Evolutionary conservation across 2,797 vertebrate genomes (phyloP).

Genomic region (Hypotaenidia philippensis): DNA sequence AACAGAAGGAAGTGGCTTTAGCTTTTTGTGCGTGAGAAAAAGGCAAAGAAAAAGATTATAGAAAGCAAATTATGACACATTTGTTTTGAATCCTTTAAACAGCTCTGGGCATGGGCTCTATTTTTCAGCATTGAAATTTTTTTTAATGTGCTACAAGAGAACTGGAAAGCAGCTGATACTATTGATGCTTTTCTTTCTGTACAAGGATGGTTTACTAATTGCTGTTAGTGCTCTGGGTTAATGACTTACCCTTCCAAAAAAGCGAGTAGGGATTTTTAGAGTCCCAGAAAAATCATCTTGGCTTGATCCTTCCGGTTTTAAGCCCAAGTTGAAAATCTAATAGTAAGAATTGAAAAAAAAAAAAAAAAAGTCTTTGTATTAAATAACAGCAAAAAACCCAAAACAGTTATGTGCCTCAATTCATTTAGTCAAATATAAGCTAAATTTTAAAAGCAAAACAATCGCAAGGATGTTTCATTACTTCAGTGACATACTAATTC

Average conservation of each 20-base stretch:
- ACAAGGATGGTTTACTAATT: neutral
- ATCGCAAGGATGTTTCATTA: neutral
- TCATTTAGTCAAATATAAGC: neutral
- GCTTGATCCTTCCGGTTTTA: neutral
- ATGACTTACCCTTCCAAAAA: neutral
- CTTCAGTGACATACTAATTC: neutral
- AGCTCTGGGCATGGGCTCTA: neutral
- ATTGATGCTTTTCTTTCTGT: neutral
- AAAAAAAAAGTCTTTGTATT: neutral
- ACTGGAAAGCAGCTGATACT: neutral
- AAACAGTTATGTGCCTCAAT: neutral
- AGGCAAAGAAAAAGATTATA: neutral
- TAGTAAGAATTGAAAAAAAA: neutral
- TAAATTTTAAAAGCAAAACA: neutral
- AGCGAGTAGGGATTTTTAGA: neutral
- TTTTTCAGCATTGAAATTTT: neutral
- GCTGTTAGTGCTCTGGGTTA: neutral
- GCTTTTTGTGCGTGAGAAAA: slow-evolving; percentile 10
- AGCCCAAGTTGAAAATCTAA: neutral
- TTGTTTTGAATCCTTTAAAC: slow-evolving; percentile 7
- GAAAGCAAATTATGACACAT: neutral
- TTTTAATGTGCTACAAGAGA: neutral
- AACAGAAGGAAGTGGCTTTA: slow-evolving; percentile 22
- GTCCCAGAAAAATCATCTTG: neutral
- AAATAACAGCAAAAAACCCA: neutral